Evolutionary conservation across 2,888 invertebrate species (phyloP).

Genomic region (Toxonevra muliebris): DNA sequence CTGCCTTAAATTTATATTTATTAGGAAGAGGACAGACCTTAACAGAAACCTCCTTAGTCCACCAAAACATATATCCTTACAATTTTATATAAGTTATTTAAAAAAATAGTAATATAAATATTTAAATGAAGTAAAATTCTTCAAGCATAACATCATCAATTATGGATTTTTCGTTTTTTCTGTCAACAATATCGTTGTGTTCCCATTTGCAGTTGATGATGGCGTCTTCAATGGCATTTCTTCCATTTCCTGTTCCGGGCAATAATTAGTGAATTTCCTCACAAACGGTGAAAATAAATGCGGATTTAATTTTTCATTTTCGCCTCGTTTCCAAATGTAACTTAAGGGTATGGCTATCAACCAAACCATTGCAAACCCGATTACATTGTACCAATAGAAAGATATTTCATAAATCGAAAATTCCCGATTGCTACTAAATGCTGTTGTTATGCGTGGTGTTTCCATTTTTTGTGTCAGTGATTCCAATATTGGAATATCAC

Average conservation of each 20-base stretch:
- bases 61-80: too few species aligned
- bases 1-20: too few species aligned
- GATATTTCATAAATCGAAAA: slow-evolving; percentile 69
- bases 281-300: slow-evolving; percentile 58
- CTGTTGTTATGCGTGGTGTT: slow-evolving; percentile 40
- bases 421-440: slow-evolving; percentile 50
- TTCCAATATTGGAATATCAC: not conserved
- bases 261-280: slow-evolving; percentile 40
- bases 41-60: too few species aligned
- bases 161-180: slow-evolving; percentile 20
- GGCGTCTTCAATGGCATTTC: slow-evolving; percentile 39
- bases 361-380: slow-evolving; percentile 68
- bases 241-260: slow-evolving; percentile 35
- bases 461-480: slow-evolving; percentile 14
- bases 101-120: too few species aligned
- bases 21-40: too few species aligned
- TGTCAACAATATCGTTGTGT: slow-evolving; percentile 21
- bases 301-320: slow-evolving; percentile 51
- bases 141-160: too few species aligned
- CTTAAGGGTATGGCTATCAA: slow-evolving; percentile 68
- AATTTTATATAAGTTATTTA: too few species aligned
- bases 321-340: slow-evolving; percentile 63
- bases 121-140: too few species aligned
- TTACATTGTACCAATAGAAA: slow-evolving; percentile 70
- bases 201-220: slow-evolving; percentile 21